phyloP scores from a whole-genome alignment of 2,113 vertebrate species.

The Tringa solitaria region DNA sequence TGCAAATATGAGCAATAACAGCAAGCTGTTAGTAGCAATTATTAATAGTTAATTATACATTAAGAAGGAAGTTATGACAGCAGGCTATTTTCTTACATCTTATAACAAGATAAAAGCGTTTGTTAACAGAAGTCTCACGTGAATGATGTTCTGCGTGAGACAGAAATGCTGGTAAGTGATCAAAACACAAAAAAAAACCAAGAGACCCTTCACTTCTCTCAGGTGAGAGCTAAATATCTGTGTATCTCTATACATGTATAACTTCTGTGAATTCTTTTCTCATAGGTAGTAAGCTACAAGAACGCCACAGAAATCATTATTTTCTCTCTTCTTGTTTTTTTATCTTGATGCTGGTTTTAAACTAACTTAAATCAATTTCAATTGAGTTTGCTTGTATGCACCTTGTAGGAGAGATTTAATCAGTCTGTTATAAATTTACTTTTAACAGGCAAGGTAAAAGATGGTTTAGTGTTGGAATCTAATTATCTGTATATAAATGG shows the following conservation, averaged over 20 bases:
- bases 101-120: neutral
- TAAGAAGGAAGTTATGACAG: neutral
- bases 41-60: neutral
- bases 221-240: neutral
- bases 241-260: neutral
- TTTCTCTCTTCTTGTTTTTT: neutral
- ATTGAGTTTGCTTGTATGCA: slow-evolving; percentile 28
- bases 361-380: slow-evolving; percentile 33
- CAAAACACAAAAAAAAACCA: neutral
- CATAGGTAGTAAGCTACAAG: neutral
- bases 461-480: slow-evolving; percentile 43
- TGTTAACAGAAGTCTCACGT: neutral
- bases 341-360: neutral
- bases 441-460: slow-evolving; percentile 53
- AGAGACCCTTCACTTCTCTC: neutral
- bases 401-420: slow-evolving; percentile 27
- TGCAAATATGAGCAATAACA: neutral
- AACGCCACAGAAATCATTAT: neutral
- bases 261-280: neutral
- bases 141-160: neutral
- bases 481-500: slow-evolving; percentile 48
- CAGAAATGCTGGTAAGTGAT: neutral
- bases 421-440: slow-evolving; percentile 48
- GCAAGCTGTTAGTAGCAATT: neutral
- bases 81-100: neutral